Base-by-base conservation (phyloP, 2,888 invertebrate species). In the Latrodectus hesperus region DNA sequence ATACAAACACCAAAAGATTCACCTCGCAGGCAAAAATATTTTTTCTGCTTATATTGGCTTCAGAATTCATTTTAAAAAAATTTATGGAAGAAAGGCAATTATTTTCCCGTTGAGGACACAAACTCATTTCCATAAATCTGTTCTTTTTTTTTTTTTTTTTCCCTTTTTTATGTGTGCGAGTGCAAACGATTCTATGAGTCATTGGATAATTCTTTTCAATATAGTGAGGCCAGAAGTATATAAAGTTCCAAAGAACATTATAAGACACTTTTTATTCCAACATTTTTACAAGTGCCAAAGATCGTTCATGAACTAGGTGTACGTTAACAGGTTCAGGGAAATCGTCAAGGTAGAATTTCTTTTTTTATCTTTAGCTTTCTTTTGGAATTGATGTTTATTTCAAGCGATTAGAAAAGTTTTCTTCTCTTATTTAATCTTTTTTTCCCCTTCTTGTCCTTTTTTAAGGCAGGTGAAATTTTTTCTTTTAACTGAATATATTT, bases 171-270 rank as follows among this genome's bases (percentile, higher is more conserved):
- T 38, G 14, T n/a, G 38, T n/a, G n/a, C 64, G 38, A 38, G 38
- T n/a, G 60, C 60, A 60, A 60, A 60, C 75, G 22, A 65, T 65
- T 79, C 64, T 11, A 16, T 9, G 22, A 71, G 70, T 83, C 70
- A 76, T 76, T 74, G 74, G 74, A 67, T 82, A 82, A 82, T 83
- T 71, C 71, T 76, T 76, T 64, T 75, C 51, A 83, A 83, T 83
- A 75, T 60, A 71, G 68, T 75, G 53, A n/a, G 17, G 11, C 55
- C 22, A 53, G 17, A 26, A 68, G 26, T 12, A 17, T 68, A 22
- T 9, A 38, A 73, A 73, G 68, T 55, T 72, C 38, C 38, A 38
- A 38, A 38, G 38, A 38, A 38, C 38, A 38, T 38, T 38, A 38
- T 38, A 38, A 38, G 38, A 38, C 38, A 38, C 38, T 38, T 38